Percentiles rank a stretch among this genome's conserved stretches.
These are phyloP conservation scores for Saccostrea cuccullata DNA, from an alignment of 1,140 invertebrate genomes.

Conservation along the genomic window DNA sequence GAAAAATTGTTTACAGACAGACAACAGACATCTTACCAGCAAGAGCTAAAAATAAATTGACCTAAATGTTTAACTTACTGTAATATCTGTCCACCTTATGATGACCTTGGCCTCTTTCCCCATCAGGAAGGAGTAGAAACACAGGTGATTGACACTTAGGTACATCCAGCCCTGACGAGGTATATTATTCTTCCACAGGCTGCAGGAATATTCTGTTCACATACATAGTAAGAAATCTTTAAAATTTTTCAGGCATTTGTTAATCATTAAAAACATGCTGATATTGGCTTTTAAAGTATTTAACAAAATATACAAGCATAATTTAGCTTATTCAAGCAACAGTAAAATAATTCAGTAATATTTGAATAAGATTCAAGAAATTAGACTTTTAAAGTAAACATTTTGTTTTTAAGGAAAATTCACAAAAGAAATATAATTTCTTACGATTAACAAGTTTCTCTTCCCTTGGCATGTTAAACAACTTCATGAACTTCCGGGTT, in stretches of 20 bases:
- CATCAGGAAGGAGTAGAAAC: constrained; percentile 96
- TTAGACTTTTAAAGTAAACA: not conserved
- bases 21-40: too few species aligned
- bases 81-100: constrained; percentile 85
- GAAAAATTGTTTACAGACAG: too few species aligned
- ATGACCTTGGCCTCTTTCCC: constrained; percentile 93
- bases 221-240: not conserved
- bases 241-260: too few species aligned
- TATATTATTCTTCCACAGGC: constrained; percentile 94
- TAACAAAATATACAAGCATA: too few species aligned
- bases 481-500: constrained; percentile 90
- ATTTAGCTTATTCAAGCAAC: too few species aligned
- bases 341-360: not conserved
- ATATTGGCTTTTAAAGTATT: not conserved
- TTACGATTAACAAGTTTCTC: constrained; percentile 98
- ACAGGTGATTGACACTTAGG: constrained; percentile 95
- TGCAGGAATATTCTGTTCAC: constrained; percentile 82
- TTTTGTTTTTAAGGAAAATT: too few species aligned
- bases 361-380: not conserved
- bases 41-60: too few species aligned
- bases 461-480: constrained; percentile 94
- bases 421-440: constrained; percentile 77
- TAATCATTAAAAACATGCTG: not conserved
- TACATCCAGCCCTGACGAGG: constrained; percentile 97
- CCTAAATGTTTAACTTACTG: constrained; percentile 71